These are phyloP conservation scores for Brachionus asplanchnoidis DNA, from an alignment of 1,140 invertebrate genomes.

Conservation along the genomic window DNA sequence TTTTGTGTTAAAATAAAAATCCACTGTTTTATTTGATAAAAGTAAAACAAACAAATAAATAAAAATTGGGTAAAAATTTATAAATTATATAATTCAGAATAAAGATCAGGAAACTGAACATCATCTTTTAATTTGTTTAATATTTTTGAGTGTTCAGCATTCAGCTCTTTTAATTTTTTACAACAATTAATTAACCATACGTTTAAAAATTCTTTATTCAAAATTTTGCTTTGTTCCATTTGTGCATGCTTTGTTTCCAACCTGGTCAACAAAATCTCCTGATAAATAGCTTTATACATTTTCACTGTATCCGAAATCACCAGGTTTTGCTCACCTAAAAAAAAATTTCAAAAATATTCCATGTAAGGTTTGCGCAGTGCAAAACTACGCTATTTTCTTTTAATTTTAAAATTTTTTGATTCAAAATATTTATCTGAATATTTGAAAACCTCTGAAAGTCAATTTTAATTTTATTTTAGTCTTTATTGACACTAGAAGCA, in stretches of 20 bases:
- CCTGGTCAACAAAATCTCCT: neutral
- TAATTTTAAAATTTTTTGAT: too few species aligned
- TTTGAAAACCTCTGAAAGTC: too few species aligned
- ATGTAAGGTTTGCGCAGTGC: too few species aligned
- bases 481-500: too few species aligned
- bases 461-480: too few species aligned
- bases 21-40: neutral
- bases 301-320: neutral
- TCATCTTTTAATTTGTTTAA: neutral
- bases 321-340: neutral
- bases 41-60: neutral
- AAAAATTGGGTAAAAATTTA: neutral
- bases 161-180: conserved; percentile 15
- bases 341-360: neutral
- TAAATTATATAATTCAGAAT: conserved; percentile 39
- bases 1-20: neutral
- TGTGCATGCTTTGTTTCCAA: conserved; percentile 10
- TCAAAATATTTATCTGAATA: too few species aligned
- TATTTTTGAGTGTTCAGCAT: conserved; percentile 28
- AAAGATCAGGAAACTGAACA: conserved; percentile 41
- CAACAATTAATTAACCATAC: conserved; percentile 11
- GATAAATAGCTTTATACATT: neutral
- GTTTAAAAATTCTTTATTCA: conserved; percentile 18
- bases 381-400: too few species aligned
- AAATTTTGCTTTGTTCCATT: neutral